Percentiles rank a stretch among this genome's conserved stretches.
These are phyloP conservation scores for Macropodus opercularis DNA, from an alignment of 2,797 vertebrate species.

Conservation along the genomic window DNA sequence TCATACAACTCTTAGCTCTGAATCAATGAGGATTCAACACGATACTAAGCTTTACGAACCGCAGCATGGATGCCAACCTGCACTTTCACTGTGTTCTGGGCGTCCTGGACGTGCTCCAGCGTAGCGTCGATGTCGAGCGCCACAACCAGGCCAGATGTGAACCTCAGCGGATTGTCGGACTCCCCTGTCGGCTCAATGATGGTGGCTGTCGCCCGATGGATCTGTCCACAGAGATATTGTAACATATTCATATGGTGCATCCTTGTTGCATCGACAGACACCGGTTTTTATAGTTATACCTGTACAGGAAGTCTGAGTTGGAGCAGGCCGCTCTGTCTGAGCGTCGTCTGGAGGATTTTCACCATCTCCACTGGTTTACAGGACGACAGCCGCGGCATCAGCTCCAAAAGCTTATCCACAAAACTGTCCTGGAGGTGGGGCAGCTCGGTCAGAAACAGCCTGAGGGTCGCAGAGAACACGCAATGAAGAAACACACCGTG, in stretches of 20 bases:
- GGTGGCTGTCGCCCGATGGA: conserved; percentile 89
- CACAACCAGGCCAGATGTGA: conserved; percentile 93
- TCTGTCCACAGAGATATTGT: conserved; percentile 73
- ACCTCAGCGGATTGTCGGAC: conserved; percentile 93
- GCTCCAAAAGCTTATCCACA: conserved; percentile 91
- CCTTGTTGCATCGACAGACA: not conserved
- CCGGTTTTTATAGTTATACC: conserved; percentile 68
- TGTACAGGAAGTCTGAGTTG: conserved; percentile 90
- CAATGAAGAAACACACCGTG: not conserved
- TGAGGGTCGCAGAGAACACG: conserved; percentile 50
- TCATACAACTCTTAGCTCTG: no score
- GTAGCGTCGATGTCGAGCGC: conserved; percentile 94
- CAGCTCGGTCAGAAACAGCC: conserved; percentile 90
- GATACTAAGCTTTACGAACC: no score
- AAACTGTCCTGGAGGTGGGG: conserved; percentile 94
- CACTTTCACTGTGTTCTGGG: conserved; percentile 91
- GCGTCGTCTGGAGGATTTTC: conserved; percentile 91
- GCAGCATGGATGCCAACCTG: conserved; percentile 88
- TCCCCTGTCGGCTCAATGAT: conserved; percentile 96
- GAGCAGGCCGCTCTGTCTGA: conserved; percentile 91
- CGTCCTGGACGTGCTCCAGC: conserved; percentile 91
- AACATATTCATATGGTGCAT: no score
- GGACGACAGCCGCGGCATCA: conserved; percentile 91
- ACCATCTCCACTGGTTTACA: conserved; percentile 92
- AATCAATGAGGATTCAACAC: no score